Percentiles rank a stretch among this genome's conserved stretches.
These are phyloP conservation scores for crab-eating macaque (Macaca fascicularis) DNA, from an alignment of 2,113 vertebrate species.

Conservation along the genomic window T2T-MFA8v1.1 NC_088384.1:83303501-83304000, in stretches of 20 bases:
- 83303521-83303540: not conserved
- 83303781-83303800: not conserved
- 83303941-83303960: not conserved
- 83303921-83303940: not conserved
- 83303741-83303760: not conserved
- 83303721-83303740: not conserved
- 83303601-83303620: not conserved
- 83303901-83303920: not conserved
- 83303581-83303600: not conserved
- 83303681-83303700: not conserved
- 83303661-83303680: not conserved
- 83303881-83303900: not conserved
- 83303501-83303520: not conserved
- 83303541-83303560: not conserved
- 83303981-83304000: not conserved
- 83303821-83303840: not conserved
- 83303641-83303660: not conserved
- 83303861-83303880: not conserved
- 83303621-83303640: not conserved
- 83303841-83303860: not conserved
- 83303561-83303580: not conserved
- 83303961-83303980: not conserved
- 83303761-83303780: not conserved
- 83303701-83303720: not conserved
- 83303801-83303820: not conserved